These are phyloP conservation scores for Clostera curtula DNA, from an alignment of 2,888 invertebrate genomes.

Conservation along the genomic window DNA sequence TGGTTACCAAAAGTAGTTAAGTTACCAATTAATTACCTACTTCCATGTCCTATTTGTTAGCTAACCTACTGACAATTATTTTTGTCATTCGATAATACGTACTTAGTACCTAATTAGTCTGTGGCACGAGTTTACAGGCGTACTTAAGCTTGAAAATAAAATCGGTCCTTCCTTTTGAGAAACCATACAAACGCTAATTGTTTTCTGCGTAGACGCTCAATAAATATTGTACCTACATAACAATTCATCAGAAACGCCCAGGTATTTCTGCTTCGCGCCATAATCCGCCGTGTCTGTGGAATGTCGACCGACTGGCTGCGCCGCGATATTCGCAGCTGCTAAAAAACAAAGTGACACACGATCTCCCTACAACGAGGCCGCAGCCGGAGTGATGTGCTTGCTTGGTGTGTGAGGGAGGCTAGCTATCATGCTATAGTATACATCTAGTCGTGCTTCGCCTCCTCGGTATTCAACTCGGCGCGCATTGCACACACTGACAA, in stretches of 20 bases:
- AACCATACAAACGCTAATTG: constrained; percentile 19
- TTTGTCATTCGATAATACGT: too few species aligned
- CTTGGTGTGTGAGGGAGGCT: constrained; percentile 7
- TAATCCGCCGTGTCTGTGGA: constrained; percentile 56
- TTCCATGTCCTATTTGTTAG: too few species aligned
- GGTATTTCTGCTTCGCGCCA: constrained; percentile 68
- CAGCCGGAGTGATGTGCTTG: constrained; percentile 45
- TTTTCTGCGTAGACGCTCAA: constrained; percentile 29
- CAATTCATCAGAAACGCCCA: constrained; percentile 61
- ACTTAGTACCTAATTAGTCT: background rate
- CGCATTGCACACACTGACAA: constrained; percentile 36
- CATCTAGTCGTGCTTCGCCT: constrained; percentile 22
- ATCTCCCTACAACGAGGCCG: constrained; percentile 29
- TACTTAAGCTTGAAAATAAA: background rate
- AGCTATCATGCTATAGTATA: constrained; percentile 13
- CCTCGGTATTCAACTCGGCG: constrained; percentile 32
- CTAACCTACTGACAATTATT: too few species aligned
- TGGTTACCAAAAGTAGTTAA: too few species aligned
- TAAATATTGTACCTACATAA: constrained; percentile 50
- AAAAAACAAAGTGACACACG: constrained; percentile 38
- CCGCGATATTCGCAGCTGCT: constrained; percentile 40
- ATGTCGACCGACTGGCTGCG: constrained; percentile 62
- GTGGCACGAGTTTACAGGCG: background rate
- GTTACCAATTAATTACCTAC: too few species aligned
- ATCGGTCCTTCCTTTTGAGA: constrained; percentile 9